Conservation (phyloP, 2,113 vertebrate species). For the Corapipo altera region DNA sequence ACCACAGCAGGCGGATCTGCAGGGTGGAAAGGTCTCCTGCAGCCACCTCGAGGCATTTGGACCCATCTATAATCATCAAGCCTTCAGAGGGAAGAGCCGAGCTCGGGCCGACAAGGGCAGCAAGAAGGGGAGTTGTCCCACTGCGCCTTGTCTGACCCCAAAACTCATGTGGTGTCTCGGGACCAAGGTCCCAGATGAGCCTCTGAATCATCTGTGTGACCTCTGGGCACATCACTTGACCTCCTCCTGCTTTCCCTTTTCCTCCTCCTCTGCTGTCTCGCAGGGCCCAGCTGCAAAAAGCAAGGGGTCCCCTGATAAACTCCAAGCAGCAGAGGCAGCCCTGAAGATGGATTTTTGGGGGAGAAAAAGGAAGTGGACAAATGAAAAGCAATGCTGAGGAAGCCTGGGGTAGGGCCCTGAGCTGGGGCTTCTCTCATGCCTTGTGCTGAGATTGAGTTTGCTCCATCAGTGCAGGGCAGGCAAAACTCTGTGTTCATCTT, state of each 20-base stretch:
- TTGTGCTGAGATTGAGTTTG: not conserved
- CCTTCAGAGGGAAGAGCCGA: not conserved
- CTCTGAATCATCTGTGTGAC: not conserved
- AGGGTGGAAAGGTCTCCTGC: not conserved
- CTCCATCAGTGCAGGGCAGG: not conserved
- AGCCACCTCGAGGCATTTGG: not conserved
- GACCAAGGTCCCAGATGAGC: not conserved
- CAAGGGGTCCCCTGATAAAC: not conserved
- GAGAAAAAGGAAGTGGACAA: not conserved
- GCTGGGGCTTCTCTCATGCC: not conserved
- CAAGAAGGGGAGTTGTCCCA: not conserved
- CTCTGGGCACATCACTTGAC: not conserved
- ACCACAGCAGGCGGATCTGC: not conserved
- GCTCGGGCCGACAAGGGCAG: rapidly evolving
- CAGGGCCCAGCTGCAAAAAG: not conserved
- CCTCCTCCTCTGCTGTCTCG: not conserved
- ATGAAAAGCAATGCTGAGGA: not conserved
- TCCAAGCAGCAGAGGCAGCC: not conserved
- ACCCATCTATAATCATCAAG: not conserved
- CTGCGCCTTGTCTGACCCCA: not conserved
- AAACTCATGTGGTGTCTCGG: not conserved
- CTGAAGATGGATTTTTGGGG: not conserved
- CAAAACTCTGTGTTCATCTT: not conserved
- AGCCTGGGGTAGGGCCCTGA: not conserved
- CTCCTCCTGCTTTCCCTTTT: not conserved